These are phyloP conservation scores for Heloderma charlesbogerti DNA, from an alignment of 2,113 vertebrate species.

Conservation along the genomic window DNA sequence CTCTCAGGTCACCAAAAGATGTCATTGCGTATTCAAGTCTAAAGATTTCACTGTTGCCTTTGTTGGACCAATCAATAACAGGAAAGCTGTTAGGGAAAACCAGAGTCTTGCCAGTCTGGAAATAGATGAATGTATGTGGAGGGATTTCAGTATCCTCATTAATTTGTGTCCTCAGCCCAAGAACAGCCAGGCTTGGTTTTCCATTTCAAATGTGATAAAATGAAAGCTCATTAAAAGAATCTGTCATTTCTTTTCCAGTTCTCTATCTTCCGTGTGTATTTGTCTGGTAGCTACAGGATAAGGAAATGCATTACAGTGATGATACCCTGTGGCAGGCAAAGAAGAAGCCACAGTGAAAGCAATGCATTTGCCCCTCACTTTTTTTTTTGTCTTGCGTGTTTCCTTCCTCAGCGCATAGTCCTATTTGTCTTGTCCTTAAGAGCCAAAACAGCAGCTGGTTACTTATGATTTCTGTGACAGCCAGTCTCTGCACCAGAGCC, in stretches of 20 bases:
- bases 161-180: background rate
- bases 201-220: constrained; percentile 3
- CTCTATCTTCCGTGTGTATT: background rate
- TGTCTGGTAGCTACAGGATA: constrained; percentile 13
- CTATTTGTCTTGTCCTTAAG: background rate
- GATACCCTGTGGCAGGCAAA: background rate
- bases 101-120: accelerated
- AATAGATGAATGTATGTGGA: background rate
- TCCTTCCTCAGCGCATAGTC: background rate
- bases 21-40: background rate
- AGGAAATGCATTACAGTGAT: background rate
- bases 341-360: background rate
- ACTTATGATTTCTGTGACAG: background rate
- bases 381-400: background rate
- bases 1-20: background rate
- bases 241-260: background rate
- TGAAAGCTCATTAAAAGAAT: background rate
- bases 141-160: background rate
- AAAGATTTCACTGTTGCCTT: background rate
- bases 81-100: background rate
- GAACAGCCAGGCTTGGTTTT: background rate
- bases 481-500: background rate
- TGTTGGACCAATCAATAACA: accelerated
- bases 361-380: background rate
- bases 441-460: background rate